phyloP scores from a whole-genome alignment of 92 coral and sea anemone species.

The Muricea muricata region DNA sequence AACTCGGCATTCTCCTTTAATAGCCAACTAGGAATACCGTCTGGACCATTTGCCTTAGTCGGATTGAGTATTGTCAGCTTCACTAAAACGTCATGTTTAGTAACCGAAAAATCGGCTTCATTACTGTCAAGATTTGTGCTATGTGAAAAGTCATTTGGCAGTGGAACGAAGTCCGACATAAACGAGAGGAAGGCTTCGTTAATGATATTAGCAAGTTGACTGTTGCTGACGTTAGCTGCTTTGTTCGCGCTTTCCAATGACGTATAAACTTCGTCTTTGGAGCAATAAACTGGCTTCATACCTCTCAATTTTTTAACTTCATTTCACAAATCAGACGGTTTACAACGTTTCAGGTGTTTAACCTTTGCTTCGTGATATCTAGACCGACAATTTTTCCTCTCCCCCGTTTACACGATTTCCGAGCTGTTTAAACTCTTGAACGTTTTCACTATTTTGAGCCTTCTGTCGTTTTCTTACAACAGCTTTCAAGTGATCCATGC shows the following conservation, averaged over 20 bases:
- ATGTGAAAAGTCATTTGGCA: constrained; percentile 22
- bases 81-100: not conserved
- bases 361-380: not conserved
- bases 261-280: constrained; percentile 27
- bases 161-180: constrained; percentile 31
- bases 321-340: constrained; percentile 19
- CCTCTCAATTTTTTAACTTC: constrained; percentile 30
- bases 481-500: not conserved
- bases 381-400: constrained; percentile 18
- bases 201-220: not conserved
- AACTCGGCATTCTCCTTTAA: constrained; percentile 64
- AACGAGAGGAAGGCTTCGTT: constrained; percentile 35
- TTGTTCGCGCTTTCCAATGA: constrained; percentile 24
- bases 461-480: not conserved
- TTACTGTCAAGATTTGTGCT: not conserved
- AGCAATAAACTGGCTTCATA: not conserved
- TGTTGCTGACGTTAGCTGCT: constrained; percentile 6
- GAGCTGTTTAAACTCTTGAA: constrained; percentile 23
- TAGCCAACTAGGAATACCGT: constrained; percentile 57
- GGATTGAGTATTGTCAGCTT: constrained; percentile 15
- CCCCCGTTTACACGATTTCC: constrained; percentile 40
- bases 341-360: constrained; percentile 26
- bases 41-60: constrained; percentile 66
- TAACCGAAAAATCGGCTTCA: not conserved
- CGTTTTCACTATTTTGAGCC: constrained; percentile 15